These are phyloP conservation scores for Crematogaster levior DNA, from an alignment of 2,888 invertebrate species.

Conservation along the genomic window DNA sequence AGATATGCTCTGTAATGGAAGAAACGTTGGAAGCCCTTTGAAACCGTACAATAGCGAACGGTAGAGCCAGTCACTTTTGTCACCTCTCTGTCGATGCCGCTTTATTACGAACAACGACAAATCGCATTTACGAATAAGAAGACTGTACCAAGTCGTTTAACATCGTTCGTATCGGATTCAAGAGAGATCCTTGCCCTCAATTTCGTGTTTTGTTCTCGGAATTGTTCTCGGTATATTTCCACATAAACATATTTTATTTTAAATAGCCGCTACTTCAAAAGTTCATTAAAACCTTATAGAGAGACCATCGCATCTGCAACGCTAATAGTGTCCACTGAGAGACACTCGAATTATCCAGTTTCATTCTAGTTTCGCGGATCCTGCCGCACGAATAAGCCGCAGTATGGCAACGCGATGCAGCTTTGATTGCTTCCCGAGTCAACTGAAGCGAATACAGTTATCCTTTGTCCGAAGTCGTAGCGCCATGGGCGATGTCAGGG, in stretches of 20 bases:
- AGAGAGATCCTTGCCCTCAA: constrained; percentile 16
- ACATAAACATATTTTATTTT: not conserved
- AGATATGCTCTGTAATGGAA: constrained; percentile 40
- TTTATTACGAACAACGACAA: constrained; percentile 45
- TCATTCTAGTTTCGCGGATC: not conserved
- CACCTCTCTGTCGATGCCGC: constrained; percentile 23
- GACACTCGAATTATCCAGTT: not conserved
- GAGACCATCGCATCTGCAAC: not conserved
- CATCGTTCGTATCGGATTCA: constrained; percentile 8
- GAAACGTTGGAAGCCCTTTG: constrained; percentile 37
- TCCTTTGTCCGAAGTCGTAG: constrained; percentile 50
- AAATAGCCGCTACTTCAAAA: not conserved
- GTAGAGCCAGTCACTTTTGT: constrained; percentile 33
- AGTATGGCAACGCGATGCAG: constrained; percentile 1
- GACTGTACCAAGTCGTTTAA: constrained; percentile 22
- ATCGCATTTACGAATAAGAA: constrained; percentile 47
- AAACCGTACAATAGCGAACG: constrained; percentile 26
- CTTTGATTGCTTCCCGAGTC: constrained; percentile 16
- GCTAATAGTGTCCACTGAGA: not conserved
- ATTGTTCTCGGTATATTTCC: no score
- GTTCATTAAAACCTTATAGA: not conserved
- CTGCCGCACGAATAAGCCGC: not conserved
- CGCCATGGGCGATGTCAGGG: constrained; percentile 59
- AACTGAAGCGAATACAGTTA: constrained; percentile 28
- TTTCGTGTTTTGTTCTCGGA: not conserved